Conservation (phyloP, 1,140 invertebrate genomes). For the Lepidurus packardi region DNA sequence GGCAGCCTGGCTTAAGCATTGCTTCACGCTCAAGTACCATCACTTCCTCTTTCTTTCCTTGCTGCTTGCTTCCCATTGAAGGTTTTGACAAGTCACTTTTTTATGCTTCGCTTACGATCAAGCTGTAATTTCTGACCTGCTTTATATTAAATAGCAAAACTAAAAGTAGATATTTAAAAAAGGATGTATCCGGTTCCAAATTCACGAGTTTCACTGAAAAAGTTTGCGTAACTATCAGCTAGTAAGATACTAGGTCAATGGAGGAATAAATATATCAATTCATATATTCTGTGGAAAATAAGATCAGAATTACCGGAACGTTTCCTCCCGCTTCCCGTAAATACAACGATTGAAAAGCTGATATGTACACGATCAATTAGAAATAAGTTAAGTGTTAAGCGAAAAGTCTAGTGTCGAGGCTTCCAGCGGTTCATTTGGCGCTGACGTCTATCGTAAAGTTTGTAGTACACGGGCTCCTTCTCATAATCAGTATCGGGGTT, state of each 20-base stretch:
- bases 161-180: neutral
- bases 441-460: neutral
- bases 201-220: neutral
- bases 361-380: neutral
- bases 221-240: too few species aligned
- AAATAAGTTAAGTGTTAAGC: neutral
- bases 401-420: neutral
- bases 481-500: neutral
- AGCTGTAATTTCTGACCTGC: neutral
- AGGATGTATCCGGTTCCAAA: neutral
- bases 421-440: neutral
- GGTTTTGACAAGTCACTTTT: neutral
- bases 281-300: neutral
- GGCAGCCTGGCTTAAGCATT: neutral
- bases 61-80: neutral
- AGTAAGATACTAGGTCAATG: too few species aligned
- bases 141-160: neutral
- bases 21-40: neutral
- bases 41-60: neutral
- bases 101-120: neutral
- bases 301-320: neutral
- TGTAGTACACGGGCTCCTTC: neutral
- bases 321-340: neutral
- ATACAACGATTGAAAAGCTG: neutral
- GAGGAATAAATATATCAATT: neutral